Evolutionary conservation across 2,888 invertebrate genomes (phyloP).

Genomic region (Xanthia icteritia): DNA sequence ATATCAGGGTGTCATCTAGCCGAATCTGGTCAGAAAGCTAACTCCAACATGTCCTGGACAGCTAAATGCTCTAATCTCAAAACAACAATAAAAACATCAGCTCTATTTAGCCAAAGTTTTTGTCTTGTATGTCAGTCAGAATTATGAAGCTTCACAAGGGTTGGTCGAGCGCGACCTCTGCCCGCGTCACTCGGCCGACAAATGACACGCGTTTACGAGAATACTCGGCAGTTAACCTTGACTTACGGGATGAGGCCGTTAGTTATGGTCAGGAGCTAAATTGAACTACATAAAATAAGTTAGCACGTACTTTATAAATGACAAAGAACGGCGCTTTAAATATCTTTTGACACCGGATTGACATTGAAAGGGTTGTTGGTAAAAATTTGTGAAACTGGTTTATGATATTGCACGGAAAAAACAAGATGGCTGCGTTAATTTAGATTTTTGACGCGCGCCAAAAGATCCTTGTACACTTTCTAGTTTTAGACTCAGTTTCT

Average conservation of each 20-base stretch:
- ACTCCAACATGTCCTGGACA: background rate
- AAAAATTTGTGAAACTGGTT: background rate
- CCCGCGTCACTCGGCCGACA: conserved; percentile 34
- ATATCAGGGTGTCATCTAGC: background rate
- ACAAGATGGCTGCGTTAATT: background rate
- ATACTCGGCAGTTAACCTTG: conserved; percentile 43
- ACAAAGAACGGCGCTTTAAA: background rate
- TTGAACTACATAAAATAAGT: conserved; percentile 19
- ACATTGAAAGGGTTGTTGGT: background rate
- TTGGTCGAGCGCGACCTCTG: conserved; percentile 37
- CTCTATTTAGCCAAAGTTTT: conserved; percentile 29
- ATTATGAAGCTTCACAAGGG: conserved; percentile 44
- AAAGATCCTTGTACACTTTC: background rate
- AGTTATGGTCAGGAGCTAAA: conserved; percentile 29
- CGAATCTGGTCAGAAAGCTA: background rate
- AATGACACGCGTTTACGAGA: conserved; percentile 35
- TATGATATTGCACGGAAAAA: background rate
- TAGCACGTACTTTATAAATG: background rate
- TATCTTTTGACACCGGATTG: background rate
- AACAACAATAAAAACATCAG: background rate
- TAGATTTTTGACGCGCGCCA: background rate
- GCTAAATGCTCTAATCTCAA: background rate
- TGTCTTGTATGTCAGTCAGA: conserved; percentile 28
- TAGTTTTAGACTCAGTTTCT: background rate
- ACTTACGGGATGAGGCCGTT: conserved; percentile 21